phyloP scores from a whole-genome alignment of 2,113 vertebrate genomes.

The Oncorhynchus keta region DNA sequence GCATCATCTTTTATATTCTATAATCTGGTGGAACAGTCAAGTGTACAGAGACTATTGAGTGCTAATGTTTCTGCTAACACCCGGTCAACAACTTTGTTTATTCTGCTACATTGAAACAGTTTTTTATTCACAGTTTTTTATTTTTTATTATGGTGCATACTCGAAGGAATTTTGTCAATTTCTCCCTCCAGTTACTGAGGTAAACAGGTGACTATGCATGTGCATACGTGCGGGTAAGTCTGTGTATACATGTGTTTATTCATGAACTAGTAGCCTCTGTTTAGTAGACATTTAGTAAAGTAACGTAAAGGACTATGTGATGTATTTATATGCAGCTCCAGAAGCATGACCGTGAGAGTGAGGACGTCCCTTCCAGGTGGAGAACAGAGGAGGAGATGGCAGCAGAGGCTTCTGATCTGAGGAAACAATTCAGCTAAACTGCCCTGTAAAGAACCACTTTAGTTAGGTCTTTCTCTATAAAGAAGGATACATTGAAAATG shows the following conservation, averaged over 20 bases:
- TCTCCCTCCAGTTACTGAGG: not conserved
- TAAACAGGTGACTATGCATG: not conserved
- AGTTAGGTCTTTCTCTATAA: too few species aligned
- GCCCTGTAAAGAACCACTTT: constrained; percentile 15
- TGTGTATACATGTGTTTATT: not conserved
- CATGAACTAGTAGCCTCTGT: not conserved
- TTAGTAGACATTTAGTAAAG: not conserved
- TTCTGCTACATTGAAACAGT: not conserved
- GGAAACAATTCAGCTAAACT: constrained; percentile 68
- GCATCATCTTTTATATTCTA: not conserved
- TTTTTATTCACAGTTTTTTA: not conserved
- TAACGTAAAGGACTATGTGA: not conserved
- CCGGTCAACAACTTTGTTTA: not conserved
- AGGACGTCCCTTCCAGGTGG: constrained; percentile 73
- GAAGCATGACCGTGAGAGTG: constrained; percentile 71
- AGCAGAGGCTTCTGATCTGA: constrained; percentile 73
- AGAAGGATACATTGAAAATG: not conserved
- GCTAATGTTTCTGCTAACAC: not conserved
- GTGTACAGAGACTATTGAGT: not conserved
- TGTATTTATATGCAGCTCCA: constrained; percentile 60
- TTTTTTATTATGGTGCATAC: not conserved
- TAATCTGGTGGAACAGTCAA: not conserved
- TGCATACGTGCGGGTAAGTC: not conserved
- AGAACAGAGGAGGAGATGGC: constrained; percentile 84
- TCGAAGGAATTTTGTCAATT: not conserved